Conservation (phyloP, 2,113 vertebrate species). For the Mystacornis crossleyi region DNA sequence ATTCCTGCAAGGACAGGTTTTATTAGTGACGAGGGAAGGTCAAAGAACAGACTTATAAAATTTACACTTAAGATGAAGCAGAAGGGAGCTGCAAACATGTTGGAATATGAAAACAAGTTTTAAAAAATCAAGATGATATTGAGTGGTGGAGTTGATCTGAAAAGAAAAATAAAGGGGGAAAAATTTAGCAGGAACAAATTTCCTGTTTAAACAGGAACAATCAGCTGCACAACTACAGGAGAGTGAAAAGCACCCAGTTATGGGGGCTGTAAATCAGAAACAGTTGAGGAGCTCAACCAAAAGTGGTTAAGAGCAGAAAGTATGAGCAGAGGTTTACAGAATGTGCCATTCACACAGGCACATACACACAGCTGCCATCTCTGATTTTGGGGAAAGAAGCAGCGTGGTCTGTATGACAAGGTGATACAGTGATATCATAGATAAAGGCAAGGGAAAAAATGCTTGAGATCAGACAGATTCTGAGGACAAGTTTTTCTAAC, state of each 20-base stretch:
- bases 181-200: background rate
- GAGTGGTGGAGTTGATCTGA: background rate
- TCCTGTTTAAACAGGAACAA: background rate
- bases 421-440: background rate
- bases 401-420: background rate
- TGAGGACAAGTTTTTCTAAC: background rate
- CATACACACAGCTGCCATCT: accelerated
- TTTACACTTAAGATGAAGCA: background rate
- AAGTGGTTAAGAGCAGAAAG: background rate
- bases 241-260: background rate
- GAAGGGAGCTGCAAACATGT: background rate
- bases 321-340: background rate
- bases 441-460: background rate
- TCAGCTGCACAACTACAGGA: background rate
- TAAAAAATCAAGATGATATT: background rate
- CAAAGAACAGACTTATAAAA: background rate
- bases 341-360: background rate
- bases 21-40: background rate
- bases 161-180: background rate
- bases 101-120: background rate
- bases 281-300: background rate
- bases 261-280: background rate
- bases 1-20: background rate
- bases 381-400: background rate
- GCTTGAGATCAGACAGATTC: background rate